Conservation (phyloP, 2,113 vertebrate species). For the Zingel zingel region DNA sequence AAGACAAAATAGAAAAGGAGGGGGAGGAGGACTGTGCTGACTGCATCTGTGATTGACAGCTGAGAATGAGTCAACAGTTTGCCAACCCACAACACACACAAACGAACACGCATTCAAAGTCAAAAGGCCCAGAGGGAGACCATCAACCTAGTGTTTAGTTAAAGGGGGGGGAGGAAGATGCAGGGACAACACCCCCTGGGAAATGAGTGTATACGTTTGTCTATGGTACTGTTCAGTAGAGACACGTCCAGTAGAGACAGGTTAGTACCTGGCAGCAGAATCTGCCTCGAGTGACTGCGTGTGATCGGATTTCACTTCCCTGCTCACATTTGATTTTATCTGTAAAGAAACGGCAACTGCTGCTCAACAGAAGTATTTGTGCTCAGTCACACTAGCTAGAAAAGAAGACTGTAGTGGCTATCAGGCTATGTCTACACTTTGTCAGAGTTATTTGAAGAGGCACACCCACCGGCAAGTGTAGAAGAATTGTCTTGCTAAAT, state of each 20-base stretch:
- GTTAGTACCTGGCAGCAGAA: not conserved
- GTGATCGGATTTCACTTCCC: conserved; percentile 19
- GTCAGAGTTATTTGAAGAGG: not conserved
- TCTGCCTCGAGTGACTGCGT: not conserved
- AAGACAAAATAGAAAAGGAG: conserved; percentile 3
- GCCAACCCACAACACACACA: conserved; percentile 40
- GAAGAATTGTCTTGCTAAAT: not conserved
- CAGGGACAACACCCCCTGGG: not conserved
- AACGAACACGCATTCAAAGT: conserved; percentile 18
- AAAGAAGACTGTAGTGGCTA: not conserved
- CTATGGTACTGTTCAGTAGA: not conserved
- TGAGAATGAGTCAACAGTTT: conserved; percentile 64
- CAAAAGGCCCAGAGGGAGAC: conserved; percentile 32
- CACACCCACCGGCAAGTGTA: not conserved
- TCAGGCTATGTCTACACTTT: not conserved
- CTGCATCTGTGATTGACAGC: conserved; percentile 72
- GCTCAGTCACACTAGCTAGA: not conserved
- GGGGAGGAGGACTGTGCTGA: conserved; percentile 36
- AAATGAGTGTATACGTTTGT: conserved; percentile 4
- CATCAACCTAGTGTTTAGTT: conserved; percentile 40
- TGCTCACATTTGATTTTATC: conserved; percentile 16
- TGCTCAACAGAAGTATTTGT: conserved; percentile 4
- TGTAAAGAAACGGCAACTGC: conserved; percentile 1
- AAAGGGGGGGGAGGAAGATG: conserved; percentile 22
- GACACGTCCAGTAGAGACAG: not conserved